These are phyloP conservation scores for Neoarius graeffei DNA, from an alignment of 2,113 vertebrate species.

Conservation along the genomic window DNA sequence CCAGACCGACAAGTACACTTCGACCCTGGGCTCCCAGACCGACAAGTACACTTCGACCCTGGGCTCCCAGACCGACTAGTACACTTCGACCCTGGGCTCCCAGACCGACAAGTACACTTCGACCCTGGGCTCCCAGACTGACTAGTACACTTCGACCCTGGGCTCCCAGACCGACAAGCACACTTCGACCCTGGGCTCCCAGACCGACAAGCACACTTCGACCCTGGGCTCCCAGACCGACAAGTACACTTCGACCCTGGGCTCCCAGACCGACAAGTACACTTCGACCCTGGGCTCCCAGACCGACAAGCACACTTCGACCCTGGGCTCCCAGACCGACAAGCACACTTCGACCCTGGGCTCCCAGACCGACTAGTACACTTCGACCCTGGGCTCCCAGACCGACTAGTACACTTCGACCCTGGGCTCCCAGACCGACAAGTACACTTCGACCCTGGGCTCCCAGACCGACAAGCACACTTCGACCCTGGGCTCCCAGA, in stretches of 20 bases:
- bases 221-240: neutral
- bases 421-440: neutral
- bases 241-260: neutral
- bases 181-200: neutral
- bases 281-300: neutral
- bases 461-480: neutral
- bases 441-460: neutral
- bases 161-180: neutral
- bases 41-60: too few species aligned
- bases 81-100: neutral
- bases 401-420: neutral
- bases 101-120: neutral
- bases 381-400: neutral
- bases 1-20: too few species aligned
- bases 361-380: rapidly evolving
- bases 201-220: neutral
- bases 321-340: neutral
- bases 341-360: neutral
- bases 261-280: neutral
- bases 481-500: too few species aligned
- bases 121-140: too few species aligned
- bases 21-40: too few species aligned
- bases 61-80: too few species aligned
- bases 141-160: too few species aligned
- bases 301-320: neutral